These are phyloP conservation scores for Pseudopipra pipra DNA, from an alignment of 2,113 vertebrate genomes.

Conservation along the genomic window DNA sequence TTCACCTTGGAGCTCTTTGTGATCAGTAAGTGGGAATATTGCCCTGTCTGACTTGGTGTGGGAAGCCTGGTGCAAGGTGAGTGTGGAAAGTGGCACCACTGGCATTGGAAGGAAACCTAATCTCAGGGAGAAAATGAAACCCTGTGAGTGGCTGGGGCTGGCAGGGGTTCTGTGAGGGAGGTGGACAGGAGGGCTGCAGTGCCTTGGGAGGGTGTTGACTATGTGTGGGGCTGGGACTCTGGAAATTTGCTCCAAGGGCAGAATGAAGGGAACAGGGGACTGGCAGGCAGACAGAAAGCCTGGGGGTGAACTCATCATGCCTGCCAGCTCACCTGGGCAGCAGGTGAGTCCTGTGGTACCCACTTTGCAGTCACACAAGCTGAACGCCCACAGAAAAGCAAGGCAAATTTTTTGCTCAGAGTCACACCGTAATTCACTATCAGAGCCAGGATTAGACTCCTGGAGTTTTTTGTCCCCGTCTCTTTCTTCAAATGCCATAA, in stretches of 20 bases:
- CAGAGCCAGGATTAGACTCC: not conserved
- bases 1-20: not conserved
- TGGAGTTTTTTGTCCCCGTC: not conserved
- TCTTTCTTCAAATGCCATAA: not conserved
- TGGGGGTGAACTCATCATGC: not conserved
- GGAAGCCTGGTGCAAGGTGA: not conserved
- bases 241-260: not conserved
- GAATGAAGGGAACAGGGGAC: accelerated
- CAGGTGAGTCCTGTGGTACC: not conserved
- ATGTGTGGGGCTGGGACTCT: accelerated
- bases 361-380: not conserved
- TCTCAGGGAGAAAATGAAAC: not conserved
- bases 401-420: not conserved
- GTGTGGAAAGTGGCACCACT: not conserved
- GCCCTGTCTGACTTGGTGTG: accelerated
- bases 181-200: not conserved
- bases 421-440: not conserved
- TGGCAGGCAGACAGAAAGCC: not conserved
- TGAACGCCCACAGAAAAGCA: not conserved
- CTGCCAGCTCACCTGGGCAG: not conserved
- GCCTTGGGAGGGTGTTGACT: not conserved
- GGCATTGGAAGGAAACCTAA: not conserved
- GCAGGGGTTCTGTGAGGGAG: not conserved
- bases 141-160: not conserved
- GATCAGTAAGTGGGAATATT: not conserved